Evolutionary conservation across 2,888 invertebrate species (phyloP), one percentile per base, ranked within the genome.

Genomic region (Arrhopalites spinosus): DNA sequence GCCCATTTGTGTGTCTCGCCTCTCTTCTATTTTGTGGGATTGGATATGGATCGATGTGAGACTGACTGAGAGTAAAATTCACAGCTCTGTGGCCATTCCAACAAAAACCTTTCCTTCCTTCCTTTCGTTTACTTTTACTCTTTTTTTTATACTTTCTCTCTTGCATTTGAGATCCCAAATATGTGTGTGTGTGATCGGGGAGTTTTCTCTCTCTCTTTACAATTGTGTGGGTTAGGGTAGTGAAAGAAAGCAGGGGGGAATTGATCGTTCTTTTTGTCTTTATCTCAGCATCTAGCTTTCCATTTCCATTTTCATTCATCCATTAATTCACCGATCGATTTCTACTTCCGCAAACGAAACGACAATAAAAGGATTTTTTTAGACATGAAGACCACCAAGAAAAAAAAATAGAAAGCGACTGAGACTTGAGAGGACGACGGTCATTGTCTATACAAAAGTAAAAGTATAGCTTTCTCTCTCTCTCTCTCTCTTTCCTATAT

Each of bases 281-380:
- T 63, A 63, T 63, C 63, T 27, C 15, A 63, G 27, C 63, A 27
- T 63, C 27, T 63, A 63, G 29, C 29, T 63, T 63, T 29, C 63
- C 29, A 63, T 29, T 63, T 63, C 63, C 29, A 63, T 29, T 63
- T 63, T 29, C 29, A 27, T 66, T 66, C 45, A 66, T 45, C 13
- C 66, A 66, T 66, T 43, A 66, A 66, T 36, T 59, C 59, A 25
- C 66, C 66, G n/a, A 66, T 66, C 66, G 45, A 66, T 66, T 66
- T 66, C 25, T 66, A 45, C 66, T 45, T 66, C 66, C 66, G 45
- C 45, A 45, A 66, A 23, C 43, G 23, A 66, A 66, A 63, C 27
- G 63, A 66, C 15, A 63, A 63, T 29, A 30, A 63, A 63, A 36
- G 36, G 36, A 36, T 36, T 36, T 36, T n/a, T 23, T 59, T 20